Conservation (phyloP, 2,888 invertebrate genomes). For the Pachycephus smyrnensis region DNA sequence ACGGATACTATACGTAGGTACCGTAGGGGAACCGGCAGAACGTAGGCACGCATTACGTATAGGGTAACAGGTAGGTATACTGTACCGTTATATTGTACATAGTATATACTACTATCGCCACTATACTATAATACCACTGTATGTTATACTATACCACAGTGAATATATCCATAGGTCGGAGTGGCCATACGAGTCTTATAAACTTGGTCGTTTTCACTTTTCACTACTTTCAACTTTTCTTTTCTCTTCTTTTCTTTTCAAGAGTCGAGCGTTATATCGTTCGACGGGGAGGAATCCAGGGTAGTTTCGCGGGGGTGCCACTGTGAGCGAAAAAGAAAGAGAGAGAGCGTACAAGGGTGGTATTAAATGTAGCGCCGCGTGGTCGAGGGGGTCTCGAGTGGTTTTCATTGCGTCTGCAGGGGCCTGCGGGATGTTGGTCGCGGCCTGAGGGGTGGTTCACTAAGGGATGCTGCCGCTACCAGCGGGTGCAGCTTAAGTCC, state of each 20-base stretch:
- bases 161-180: too few species aligned
- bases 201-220: slow-evolving; percentile 4
- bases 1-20: too few species aligned
- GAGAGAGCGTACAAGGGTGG: slow-evolving; percentile 11
- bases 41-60: too few species aligned
- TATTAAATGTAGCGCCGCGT: slow-evolving; percentile 49
- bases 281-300: not conserved
- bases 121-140: too few species aligned
- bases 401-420: slow-evolving; percentile 45
- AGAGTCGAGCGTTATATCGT: not conserved
- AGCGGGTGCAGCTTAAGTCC: slow-evolving; percentile 23
- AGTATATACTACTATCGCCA: too few species aligned
- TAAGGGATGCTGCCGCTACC: slow-evolving; percentile 1
- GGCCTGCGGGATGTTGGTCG: slow-evolving; percentile 10
- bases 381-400: slow-evolving; percentile 48
- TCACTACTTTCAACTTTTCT: not conserved
- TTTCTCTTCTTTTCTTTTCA: too few species aligned
- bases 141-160: too few species aligned
- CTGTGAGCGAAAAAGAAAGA: not conserved
- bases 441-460: not conserved
- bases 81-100: too few species aligned
- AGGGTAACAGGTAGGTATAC: too few species aligned
- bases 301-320: not conserved
- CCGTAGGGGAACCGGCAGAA: too few species aligned
- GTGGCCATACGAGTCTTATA: too few species aligned